These are phyloP conservation scores for Eurytoma californica DNA, from an alignment of 2,888 invertebrate species.

Conservation along the genomic window DNA sequence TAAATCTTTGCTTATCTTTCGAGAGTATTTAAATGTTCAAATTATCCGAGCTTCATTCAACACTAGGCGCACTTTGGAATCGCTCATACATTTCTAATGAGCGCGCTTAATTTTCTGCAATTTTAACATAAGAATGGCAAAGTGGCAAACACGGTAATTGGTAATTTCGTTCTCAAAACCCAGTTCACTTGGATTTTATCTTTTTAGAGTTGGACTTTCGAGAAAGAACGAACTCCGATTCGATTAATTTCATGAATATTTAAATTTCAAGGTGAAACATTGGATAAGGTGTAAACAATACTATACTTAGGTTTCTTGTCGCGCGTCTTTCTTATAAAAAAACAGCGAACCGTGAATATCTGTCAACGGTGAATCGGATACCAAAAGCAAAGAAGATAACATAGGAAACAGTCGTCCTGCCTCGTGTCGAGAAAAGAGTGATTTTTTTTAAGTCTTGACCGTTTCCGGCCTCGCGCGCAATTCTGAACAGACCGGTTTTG, in stretches of 20 bases:
- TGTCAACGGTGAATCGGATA: not conserved
- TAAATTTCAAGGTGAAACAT: slow-evolving; percentile 17
- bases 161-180: slow-evolving; percentile 4
- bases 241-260: slow-evolving; percentile 23
- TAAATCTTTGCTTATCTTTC: no score
- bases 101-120: no score
- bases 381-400: slow-evolving; percentile 22
- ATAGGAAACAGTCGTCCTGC: slow-evolving; percentile 18
- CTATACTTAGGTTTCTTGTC: slow-evolving; percentile 1
- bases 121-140: no score
- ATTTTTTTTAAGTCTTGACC: slow-evolving; percentile 19
- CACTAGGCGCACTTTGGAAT: not conserved
- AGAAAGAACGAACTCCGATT: not conserved
- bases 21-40: no score
- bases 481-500: slow-evolving; percentile 19
- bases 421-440: slow-evolving; percentile 26
- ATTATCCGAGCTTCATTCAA: no score
- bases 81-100: not conserved
- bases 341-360: slow-evolving; percentile 27
- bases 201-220: not conserved
- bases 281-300: slow-evolving; percentile 13
- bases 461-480: slow-evolving; percentile 38
- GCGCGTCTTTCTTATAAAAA: slow-evolving; percentile 23
- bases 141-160: not conserved
- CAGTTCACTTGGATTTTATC: not conserved